Evolutionary conservation across 2,797 vertebrate species (phyloP).

Genomic region (Phylloscopus collybita): DNA sequence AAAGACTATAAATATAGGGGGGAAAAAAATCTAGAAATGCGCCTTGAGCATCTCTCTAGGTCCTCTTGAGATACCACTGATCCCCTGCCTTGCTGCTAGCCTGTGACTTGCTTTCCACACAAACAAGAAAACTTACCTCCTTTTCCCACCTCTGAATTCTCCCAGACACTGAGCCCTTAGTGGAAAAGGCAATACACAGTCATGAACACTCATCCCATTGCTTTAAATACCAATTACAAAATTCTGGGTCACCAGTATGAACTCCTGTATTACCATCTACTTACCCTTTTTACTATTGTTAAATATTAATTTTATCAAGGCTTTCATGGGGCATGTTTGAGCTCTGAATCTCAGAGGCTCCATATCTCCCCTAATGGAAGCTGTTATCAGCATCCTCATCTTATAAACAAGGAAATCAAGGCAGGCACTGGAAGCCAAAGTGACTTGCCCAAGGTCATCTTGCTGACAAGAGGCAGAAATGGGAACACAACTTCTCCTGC

Average conservation of each 20-base stretch:
- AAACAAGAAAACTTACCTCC: background rate
- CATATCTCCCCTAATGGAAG: background rate
- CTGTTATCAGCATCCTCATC: background rate
- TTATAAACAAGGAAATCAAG: background rate
- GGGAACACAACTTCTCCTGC: background rate
- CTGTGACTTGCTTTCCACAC: background rate
- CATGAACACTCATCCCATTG: background rate
- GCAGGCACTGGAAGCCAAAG: background rate
- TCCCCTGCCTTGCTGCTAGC: background rate
- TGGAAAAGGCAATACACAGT: background rate
- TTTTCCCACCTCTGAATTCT: background rate
- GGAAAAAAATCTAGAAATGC: accelerated
- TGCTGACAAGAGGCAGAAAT: background rate
- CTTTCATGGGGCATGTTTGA: background rate
- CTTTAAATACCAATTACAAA: background rate
- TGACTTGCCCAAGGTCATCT: background rate
- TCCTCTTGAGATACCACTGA: accelerated
- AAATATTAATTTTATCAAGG: background rate
- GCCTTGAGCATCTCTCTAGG: background rate
- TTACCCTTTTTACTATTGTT: background rate
- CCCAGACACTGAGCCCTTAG: background rate
- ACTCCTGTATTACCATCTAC: background rate
- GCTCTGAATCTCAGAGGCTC: background rate
- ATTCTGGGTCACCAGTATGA: background rate
- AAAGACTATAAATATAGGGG: background rate